phyloP scores from a whole-genome alignment of 2,797 vertebrate genomes.

The Leuciscus waleckii region DNA sequence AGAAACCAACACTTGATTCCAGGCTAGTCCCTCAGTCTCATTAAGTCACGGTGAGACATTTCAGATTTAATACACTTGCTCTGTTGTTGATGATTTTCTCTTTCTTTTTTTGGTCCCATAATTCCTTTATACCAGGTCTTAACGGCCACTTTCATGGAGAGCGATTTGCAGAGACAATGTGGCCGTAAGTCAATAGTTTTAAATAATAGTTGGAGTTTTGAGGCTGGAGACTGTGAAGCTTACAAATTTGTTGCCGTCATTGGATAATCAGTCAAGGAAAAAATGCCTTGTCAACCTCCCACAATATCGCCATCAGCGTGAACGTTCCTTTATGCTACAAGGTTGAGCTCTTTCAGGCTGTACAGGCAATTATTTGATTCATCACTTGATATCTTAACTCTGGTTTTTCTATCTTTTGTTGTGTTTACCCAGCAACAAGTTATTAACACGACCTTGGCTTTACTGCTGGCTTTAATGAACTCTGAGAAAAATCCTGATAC shows the following conservation, averaged over 20 bases:
- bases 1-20: conserved; percentile 20
- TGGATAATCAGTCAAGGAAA: not conserved
- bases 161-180: not conserved
- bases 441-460: not conserved
- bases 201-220: not conserved
- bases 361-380: not conserved
- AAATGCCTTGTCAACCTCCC: not conserved
- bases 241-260: not conserved
- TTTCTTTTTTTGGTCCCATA: conserved; percentile 28
- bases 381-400: not conserved
- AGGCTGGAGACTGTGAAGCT: not conserved
- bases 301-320: not conserved
- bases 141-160: not conserved
- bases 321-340: not conserved
- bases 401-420: not conserved
- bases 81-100: conserved; percentile 11
- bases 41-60: conserved; percentile 52
- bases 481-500: not conserved
- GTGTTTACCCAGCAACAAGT: not conserved
- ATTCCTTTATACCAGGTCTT: conserved; percentile 46
- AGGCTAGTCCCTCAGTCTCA: conserved; percentile 40
- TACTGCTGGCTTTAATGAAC: not conserved
- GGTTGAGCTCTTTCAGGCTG: not conserved
- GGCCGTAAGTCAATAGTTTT: not conserved
- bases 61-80: conserved; percentile 57